Conservation (phyloP, 1,140 invertebrate species). For the Gryllus bimaculatus region DNA sequence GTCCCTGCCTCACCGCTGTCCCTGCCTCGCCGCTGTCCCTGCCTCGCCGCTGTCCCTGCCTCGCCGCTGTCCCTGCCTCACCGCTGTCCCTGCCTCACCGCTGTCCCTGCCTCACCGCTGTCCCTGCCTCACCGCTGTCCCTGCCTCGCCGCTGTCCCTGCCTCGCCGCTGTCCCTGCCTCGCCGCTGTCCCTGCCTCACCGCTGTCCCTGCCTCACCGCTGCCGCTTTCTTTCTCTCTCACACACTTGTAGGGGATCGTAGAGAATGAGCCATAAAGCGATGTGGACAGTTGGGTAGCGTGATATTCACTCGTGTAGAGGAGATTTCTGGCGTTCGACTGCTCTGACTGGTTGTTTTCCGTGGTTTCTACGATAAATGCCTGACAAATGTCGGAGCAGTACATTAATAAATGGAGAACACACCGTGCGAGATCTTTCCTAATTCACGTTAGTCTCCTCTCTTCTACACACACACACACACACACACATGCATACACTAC, state of each 20-base stretch:
- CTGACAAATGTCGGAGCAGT: no score
- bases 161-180: background rate
- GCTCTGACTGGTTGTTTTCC: no score
- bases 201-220: background rate
- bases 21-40: no score
- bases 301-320: no score
- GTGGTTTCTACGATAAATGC: no score
- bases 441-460: no score
- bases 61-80: background rate
- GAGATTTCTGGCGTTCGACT: no score
- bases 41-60: background rate
- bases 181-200: background rate
- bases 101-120: background rate
- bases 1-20: no score
- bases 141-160: background rate
- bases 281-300: no score
- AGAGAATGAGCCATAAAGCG: no score
- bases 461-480: slow-evolving; percentile 5
- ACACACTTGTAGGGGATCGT: background rate
- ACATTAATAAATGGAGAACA: no score
- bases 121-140: background rate
- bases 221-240: background rate
- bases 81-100: background rate
- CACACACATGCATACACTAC: slow-evolving; percentile 10
- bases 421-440: no score